Base-by-base conservation (phyloP, 2,888 invertebrate species). In the Phorcus lineatus region DNA sequence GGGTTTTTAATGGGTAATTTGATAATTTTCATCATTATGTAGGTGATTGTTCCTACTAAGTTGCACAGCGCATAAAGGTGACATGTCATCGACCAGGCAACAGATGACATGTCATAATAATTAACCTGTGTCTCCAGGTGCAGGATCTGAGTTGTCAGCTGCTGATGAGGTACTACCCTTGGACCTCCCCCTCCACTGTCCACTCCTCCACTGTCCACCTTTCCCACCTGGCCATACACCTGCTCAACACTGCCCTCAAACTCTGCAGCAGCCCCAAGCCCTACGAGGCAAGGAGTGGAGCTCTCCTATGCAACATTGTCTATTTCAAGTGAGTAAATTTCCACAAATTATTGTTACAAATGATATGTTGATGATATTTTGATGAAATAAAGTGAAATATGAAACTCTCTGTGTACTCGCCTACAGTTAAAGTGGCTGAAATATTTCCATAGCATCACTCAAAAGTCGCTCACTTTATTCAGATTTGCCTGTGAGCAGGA, bases 231-330 rank as follows among this genome's bases (percentile, higher is more conserved):
- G 84, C 83, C 53, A 83, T 82, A 77, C 87, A 87, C 52, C 80
- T 91, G 78, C 80, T 91, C 80, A 52, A 62, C 13, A 82, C 87
- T 57, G 87, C 88, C 31, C 85, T 95, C 16, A 88, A 88, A 62
- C 92, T 94, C 80, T 94, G 95, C 86, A 93, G 93, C 85, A 95
- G 95, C 85, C 94, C 95, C 83, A 95, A 95, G 88, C 95, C 95
- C 86, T 95, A 95, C 90, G 94, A 95, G 89, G 94, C 94, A 52
- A 94, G 94, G 86, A 95, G 95, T 91, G 95, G 95, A 16, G 94
- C 95, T 74, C 93, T 94, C 54, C 92, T 95, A 84, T 93, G 95
- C 82, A 94, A 94, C 89, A 92, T 95, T 83, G 90, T 95, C 40
- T 92, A 93, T 53, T 81, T 87, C 55, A 91, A 88, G 92, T 92